phyloP scores from a whole-genome alignment of 2,113 vertebrate genomes.

The Burhinus bistriatus region DNA sequence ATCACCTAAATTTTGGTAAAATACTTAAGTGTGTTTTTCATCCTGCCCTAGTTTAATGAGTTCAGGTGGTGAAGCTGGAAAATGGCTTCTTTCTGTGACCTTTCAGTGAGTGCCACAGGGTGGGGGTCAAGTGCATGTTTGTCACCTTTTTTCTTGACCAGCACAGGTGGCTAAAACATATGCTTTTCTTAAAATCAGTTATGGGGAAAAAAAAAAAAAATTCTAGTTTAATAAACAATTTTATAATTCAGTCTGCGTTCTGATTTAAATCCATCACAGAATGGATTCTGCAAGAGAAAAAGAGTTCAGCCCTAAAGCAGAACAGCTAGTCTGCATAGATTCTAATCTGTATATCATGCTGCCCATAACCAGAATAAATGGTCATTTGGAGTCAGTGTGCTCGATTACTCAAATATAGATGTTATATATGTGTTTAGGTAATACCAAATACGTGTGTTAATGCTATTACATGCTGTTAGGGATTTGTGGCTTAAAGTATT shows the following conservation, averaged over 20 bases:
- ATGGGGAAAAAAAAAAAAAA: neutral
- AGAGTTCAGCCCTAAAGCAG: neutral
- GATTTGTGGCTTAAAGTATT: neutral
- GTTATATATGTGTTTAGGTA: neutral
- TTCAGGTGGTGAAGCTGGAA: neutral
- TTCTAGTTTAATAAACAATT: neutral
- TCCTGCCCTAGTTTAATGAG: neutral
- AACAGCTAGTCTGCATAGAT: neutral
- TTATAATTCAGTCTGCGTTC: neutral
- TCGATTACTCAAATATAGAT: neutral
- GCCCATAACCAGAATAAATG: neutral
- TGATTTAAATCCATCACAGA: neutral
- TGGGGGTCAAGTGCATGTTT: neutral
- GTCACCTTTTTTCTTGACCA: neutral
- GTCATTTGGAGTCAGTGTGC: neutral
- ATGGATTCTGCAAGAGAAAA: neutral
- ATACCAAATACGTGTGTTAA: neutral
- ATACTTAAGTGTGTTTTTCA: neutral
- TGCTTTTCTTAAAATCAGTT: neutral
- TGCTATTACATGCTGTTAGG: neutral
- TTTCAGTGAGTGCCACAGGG: conserved; percentile 4
- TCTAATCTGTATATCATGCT: neutral
- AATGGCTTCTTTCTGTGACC: neutral
- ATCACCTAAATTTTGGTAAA: neutral
- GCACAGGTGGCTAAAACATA: neutral